phyloP scores from a whole-genome alignment of 2,113 vertebrate genomes.

The Pluvialis apricaria region DNA sequence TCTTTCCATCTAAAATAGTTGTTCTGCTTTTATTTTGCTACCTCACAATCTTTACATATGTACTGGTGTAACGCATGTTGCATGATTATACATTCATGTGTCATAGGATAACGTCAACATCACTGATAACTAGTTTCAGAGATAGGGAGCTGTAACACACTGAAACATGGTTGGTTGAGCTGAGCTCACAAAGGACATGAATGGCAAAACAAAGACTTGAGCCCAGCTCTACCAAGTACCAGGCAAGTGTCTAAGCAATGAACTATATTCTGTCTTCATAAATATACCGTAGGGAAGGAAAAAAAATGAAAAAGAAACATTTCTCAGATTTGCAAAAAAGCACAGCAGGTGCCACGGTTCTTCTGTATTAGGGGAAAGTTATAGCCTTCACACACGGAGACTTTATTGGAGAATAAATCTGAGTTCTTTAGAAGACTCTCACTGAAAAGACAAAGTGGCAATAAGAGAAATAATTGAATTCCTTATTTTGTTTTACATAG shows the following conservation, averaged over 20 bases:
- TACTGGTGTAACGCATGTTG: neutral
- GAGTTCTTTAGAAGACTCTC: neutral
- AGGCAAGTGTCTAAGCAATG: neutral
- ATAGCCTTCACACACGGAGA: neutral
- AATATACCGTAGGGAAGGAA: neutral
- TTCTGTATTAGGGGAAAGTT: neutral
- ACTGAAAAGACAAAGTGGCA: slow-evolving; percentile 33
- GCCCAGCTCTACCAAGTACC: neutral
- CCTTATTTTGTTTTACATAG: slow-evolving; percentile 69
- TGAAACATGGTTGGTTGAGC: neutral
- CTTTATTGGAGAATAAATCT: neutral
- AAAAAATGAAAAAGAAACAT: neutral
- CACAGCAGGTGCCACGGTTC: neutral
- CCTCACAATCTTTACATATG: neutral
- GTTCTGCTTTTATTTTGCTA: neutral
- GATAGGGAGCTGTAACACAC: neutral
- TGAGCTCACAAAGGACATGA: neutral
- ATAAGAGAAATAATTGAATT: slow-evolving; percentile 61
- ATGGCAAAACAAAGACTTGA: neutral
- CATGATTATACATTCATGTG: neutral
- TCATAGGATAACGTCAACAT: neutral
- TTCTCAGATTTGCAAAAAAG: neutral
- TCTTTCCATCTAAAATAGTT: neutral
- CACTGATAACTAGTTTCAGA: neutral
- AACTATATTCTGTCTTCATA: neutral